Percentiles rank a stretch among this genome's conserved stretches.
These are phyloP conservation scores for Alectoris magna DNA, from an alignment of 2,797 vertebrate genomes.

Conservation along the genomic window DNA sequence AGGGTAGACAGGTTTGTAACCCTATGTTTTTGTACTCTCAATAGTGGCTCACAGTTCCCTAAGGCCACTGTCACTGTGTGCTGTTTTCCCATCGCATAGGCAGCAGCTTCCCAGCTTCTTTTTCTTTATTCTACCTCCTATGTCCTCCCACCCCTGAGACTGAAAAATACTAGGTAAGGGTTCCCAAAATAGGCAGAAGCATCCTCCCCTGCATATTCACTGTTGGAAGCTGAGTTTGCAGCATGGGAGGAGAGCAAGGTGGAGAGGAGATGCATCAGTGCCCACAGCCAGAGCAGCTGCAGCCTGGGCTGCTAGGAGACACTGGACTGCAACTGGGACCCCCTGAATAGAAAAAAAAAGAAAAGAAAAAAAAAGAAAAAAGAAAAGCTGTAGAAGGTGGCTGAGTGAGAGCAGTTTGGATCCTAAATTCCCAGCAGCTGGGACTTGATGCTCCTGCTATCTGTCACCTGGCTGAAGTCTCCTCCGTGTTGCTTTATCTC, in stretches of 20 bases:
- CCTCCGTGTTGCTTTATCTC: background rate
- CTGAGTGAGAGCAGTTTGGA: background rate
- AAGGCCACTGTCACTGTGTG: background rate
- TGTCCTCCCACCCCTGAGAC: background rate
- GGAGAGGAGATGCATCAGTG: background rate
- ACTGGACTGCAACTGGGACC: background rate
- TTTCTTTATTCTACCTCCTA: background rate
- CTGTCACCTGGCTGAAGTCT: background rate
- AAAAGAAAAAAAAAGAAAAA: background rate
- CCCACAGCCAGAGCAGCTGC: background rate
- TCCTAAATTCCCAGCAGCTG: background rate
- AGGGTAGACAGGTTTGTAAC: background rate
- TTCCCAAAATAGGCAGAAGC: background rate
- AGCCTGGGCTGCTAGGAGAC: background rate
- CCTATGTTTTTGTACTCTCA: background rate
- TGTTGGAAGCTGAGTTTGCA: background rate
- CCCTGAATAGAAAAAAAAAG: background rate
- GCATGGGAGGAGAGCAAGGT: background rate
- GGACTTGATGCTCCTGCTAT: background rate
- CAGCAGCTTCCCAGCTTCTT: background rate
- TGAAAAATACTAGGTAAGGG: background rate
- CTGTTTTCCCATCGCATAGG: background rate
- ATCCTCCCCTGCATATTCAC: rapidly evolving
- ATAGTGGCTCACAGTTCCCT: background rate
- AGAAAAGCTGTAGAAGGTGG: background rate